Conservation (phyloP, 2,797 vertebrate species). For the Anabacerthia variegaticeps region DNA sequence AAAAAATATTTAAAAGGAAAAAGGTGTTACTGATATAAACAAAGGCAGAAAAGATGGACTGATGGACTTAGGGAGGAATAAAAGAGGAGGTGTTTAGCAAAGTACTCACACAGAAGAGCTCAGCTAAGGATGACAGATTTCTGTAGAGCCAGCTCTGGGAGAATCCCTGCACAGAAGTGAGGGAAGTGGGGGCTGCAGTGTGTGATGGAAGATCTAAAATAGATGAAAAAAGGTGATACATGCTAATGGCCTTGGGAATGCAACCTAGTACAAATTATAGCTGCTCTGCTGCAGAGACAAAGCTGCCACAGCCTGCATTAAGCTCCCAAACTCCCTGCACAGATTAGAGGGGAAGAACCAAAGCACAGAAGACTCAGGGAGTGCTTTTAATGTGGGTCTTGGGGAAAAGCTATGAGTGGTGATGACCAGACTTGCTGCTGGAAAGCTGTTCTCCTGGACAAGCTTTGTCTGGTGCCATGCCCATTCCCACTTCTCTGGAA, state of each 20-base stretch:
- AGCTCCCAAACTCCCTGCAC: background rate
- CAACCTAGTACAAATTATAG: background rate
- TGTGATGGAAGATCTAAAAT: conserved; percentile 20
- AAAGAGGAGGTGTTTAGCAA: background rate
- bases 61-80: background rate
- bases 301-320: background rate
- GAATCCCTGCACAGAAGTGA: conserved; percentile 32
- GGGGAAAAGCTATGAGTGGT: background rate
- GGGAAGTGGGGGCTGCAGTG: background rate
- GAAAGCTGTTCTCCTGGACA: background rate
- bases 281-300: background rate
- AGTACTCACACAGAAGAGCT: background rate
- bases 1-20: background rate
- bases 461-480: background rate
- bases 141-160: background rate
- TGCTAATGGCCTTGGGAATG: background rate
- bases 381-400: background rate
- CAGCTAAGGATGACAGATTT: background rate
- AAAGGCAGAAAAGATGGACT: background rate
- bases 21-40: background rate
- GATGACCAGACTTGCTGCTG: background rate
- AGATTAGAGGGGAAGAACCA: background rate
- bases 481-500: background rate
- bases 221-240: background rate
- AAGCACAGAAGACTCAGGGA: background rate